A percentile compares a stretch with the other conserved stretches of the same genome.
phyloP scores from a whole-genome alignment of 2,113 vertebrate genomes.

The Oenanthe melanoleuca region DNA sequence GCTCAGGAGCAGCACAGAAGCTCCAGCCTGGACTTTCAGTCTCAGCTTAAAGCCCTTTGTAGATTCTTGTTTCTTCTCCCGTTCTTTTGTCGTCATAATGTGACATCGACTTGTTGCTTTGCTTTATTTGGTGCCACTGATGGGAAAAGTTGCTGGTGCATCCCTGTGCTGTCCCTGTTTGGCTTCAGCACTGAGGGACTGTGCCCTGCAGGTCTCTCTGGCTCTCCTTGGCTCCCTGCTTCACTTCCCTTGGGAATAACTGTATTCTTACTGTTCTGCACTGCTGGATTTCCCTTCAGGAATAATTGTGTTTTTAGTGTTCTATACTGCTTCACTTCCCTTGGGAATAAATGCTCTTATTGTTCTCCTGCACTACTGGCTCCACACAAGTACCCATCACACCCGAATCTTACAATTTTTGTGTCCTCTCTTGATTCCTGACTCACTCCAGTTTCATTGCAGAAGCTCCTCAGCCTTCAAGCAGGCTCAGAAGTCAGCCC shows the following conservation, averaged over 20 bases:
- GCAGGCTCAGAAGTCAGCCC: neutral
- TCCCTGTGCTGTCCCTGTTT: neutral
- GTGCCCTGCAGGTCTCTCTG: too few species aligned
- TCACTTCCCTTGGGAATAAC: neutral
- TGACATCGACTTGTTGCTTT: neutral
- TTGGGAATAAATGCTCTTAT: neutral
- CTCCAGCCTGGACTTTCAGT: neutral
- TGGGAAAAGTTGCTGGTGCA: too few species aligned
- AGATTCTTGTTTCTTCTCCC: neutral
- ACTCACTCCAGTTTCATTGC: neutral
- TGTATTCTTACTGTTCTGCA: neutral
- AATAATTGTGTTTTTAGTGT: neutral
- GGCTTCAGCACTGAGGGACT: too few species aligned
- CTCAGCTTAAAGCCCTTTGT: neutral
- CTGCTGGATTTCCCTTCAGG: too few species aligned
- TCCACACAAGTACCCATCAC: too few species aligned
- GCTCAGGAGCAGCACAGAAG: neutral
- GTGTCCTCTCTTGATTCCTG: neutral
- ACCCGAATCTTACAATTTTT: too few species aligned
- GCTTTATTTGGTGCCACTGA: neutral
- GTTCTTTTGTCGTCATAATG: neutral
- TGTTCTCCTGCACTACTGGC: neutral
- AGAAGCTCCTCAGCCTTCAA: neutral
- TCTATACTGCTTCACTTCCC: neutral
- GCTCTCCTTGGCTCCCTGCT: neutral